Conservation (phyloP, 2,888 invertebrate genomes). For the Eubasilissa splendida region DNA sequence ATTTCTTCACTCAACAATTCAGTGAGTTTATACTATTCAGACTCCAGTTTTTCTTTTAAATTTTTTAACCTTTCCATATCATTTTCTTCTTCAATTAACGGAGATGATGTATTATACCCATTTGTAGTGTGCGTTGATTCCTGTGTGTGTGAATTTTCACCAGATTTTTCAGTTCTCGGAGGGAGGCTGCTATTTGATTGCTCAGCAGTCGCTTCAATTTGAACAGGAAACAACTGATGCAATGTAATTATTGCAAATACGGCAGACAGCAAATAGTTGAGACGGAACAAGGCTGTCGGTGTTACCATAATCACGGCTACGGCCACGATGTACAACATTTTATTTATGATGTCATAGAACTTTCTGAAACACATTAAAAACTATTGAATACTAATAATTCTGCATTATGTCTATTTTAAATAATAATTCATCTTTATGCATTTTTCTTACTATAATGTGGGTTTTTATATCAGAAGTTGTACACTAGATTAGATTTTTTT, state of each 20-base stretch:
- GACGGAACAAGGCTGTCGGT: conserved; percentile 74
- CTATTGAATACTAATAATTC: no score
- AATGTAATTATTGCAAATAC: conserved; percentile 72
- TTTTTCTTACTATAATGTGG: no score
- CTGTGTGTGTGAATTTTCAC: background rate
- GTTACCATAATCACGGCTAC: conserved; percentile 74
- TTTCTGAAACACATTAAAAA: conserved; percentile 63
- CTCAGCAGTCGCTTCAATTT: conserved; percentile 58
- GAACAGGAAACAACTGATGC: conserved; percentile 71
- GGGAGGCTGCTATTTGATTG: background rate
- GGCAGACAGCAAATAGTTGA: conserved; percentile 74
- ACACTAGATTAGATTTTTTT: no score
- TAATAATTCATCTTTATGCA: no score
- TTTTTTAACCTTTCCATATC: conserved; percentile 46
- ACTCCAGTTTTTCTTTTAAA: conserved; percentile 51
- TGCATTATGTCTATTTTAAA: no score
- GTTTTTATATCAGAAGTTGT: no score
- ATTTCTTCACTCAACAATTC: no score
- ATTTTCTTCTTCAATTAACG: conserved; percentile 38
- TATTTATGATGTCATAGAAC: conserved; percentile 67
- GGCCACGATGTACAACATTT: conserved; percentile 72
- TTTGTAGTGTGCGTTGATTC: conserved; percentile 1
- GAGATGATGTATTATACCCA: conserved; percentile 21
- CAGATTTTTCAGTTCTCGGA: conserved; percentile 7
- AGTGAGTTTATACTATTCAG: conserved; percentile 21